Evolutionary conservation across 2,888 invertebrate genomes (phyloP).

Genomic region (Trachelus iudaicus): DNA sequence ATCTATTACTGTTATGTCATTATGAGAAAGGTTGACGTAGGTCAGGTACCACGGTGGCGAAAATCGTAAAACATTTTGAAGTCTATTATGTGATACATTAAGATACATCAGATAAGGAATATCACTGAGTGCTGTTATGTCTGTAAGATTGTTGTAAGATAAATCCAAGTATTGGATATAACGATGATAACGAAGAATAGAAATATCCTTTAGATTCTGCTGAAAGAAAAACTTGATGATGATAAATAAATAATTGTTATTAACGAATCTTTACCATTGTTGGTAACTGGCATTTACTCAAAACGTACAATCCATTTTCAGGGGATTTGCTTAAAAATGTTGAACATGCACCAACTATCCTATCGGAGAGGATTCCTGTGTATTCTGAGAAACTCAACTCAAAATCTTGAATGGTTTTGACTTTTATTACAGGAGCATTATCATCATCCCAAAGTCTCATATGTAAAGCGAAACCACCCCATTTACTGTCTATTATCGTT

Average conservation of each 20-base stretch:
- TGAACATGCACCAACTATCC: constrained; percentile 68
- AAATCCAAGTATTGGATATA: constrained; percentile 73
- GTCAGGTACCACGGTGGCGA: constrained; percentile 72
- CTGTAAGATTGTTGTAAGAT: constrained; percentile 69
- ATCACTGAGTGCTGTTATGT: constrained; percentile 67
- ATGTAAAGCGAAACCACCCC: constrained; percentile 43
- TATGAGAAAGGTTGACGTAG: constrained; percentile 72
- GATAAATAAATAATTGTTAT: constrained; percentile 1
- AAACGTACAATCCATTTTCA: constrained; percentile 68
- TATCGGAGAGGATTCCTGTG: constrained; percentile 68
- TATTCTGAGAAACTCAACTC: constrained; percentile 43
- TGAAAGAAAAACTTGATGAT: constrained; percentile 25
- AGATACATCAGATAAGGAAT: constrained; percentile 71
- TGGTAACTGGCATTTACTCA: constrained; percentile 69
- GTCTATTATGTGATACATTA: constrained; percentile 70
- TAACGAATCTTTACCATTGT: constrained; percentile 42
- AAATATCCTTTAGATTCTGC: constrained; percentile 67
- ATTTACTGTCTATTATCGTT: constrained; percentile 35
- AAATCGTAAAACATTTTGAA: constrained; percentile 69
- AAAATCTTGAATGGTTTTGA: constrained; percentile 26
- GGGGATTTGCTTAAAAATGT: constrained; percentile 70
- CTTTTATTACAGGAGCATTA: constrained; percentile 37
- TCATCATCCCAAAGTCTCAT: constrained; percentile 41
- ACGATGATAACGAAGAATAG: constrained; percentile 68
- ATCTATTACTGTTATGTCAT: constrained; percentile 68